Evolutionary conservation across 2,888 invertebrate genomes (phyloP), one percentile per base, ranked within the genome.

Genomic region (Coecobrya sp.): DNA sequence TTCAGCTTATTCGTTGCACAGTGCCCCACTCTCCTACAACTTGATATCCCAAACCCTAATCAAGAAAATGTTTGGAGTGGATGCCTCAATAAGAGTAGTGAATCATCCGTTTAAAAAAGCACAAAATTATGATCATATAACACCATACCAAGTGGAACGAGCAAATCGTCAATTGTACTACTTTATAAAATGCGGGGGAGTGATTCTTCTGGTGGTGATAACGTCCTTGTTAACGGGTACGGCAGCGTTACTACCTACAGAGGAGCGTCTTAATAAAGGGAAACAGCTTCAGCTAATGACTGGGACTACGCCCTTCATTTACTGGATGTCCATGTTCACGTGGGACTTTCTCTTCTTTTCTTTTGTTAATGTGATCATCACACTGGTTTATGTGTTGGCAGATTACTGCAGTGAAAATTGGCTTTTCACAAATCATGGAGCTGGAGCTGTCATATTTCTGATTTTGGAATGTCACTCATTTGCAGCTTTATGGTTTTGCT

Each of bases 241-340:
- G 10, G 25, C 86, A 30, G 55, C 52, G 2, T 30, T 86, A 49
- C 36, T 86, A 16, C 86, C 86, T 0, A 70, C 65, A 8, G 86
- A 86, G 27, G 86, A 86, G 25, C 45, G 70, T 0, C n/a, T 70
- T 0, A 86, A 86, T 19, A 70, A 86, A 27, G 49, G 86, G 1
- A 86, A 86, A 30, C 86, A 86, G 0, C 70, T 86, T 8, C 86
- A 86, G 30, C 27, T 86, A 0, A 86, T 86, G 86, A 86, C 86
- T 0, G 86, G 86, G n/a, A 36, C 42, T 0, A 2, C 70, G 0
- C 86, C 86, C 0, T 25, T 25, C 1, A 27, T 86, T 7, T 86
- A 86, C 16, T 86, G 86, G 86, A 5, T 16, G 0, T 19, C 65
- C 27, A 70, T 30, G 49, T 86, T 86, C 13, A 52, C 45, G 7